Conservation (phyloP, 2,113 vertebrate genomes). For the Tauraco erythrolophus region DNA sequence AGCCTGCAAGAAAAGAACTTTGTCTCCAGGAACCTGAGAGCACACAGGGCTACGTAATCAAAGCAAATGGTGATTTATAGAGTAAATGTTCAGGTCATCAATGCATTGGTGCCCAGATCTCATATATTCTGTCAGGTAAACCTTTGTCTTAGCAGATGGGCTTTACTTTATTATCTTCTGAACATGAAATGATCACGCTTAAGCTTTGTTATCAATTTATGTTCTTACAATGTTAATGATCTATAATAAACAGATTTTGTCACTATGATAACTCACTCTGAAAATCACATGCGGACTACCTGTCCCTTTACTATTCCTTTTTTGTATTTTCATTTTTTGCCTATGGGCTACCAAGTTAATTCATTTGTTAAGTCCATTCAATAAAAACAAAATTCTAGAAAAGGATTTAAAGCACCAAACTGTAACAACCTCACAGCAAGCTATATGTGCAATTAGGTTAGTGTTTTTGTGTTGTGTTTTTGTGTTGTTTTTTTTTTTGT, state of each 20-base stretch:
- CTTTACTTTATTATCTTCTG: background rate
- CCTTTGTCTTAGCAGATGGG: background rate
- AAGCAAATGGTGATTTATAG: background rate
- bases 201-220: background rate
- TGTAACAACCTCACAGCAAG: background rate
- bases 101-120: background rate
- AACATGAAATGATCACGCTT: background rate
- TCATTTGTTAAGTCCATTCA: background rate
- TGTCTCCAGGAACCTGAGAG: background rate
- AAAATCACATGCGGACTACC: background rate
- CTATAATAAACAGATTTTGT: background rate
- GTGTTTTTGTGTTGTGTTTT: too few relatives aligned
- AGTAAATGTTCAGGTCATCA: background rate
- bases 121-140: background rate
- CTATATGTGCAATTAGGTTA: background rate
- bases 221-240: background rate
- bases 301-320: background rate
- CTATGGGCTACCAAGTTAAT: background rate
- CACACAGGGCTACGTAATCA: rapidly evolving
- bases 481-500: too few relatives aligned
- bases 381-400: background rate
- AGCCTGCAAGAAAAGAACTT: background rate
- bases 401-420: background rate
- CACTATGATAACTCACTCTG: background rate
- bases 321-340: background rate